Evolutionary conservation across 2,888 invertebrate genomes (phyloP).

Genomic region (Eledone cirrhosa): DNA sequence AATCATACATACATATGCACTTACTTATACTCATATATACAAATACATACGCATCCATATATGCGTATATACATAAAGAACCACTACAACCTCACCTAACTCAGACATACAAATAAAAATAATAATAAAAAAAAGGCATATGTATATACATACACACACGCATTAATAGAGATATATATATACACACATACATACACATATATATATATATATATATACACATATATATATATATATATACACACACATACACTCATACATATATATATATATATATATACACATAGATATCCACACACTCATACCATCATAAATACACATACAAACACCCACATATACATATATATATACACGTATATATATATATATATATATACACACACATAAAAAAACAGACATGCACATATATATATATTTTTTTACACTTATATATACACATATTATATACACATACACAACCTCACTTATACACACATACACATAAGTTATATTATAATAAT

Average conservation of each 20-base stretch:
- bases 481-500: neutral
- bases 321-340: neutral
- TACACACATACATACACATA: neutral
- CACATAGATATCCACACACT: slow-evolving; percentile 5
- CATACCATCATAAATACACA: neutral
- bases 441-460: too few relatives aligned
- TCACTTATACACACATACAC: too few relatives aligned
- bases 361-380: slow-evolving; percentile 7
- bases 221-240: slow-evolving; percentile 25
- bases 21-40: too few relatives aligned
- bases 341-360: neutral
- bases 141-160: too few relatives aligned
- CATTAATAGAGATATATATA: neutral
- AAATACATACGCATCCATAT: too few relatives aligned
- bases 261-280: neutral
- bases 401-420: too few relatives aligned
- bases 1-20: too few relatives aligned
- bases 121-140: too few relatives aligned
- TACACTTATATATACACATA: too few relatives aligned
- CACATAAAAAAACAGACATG: neutral
- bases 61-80: too few relatives aligned
- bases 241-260: neutral
- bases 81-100: too few relatives aligned
- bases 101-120: too few relatives aligned
- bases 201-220: slow-evolving; percentile 29